A percentile compares a stretch with the other conserved stretches of the same genome.
Evolutionary conservation across 2,888 invertebrate genomes (phyloP).

Genomic region (Dryobotodes eremita): DNA sequence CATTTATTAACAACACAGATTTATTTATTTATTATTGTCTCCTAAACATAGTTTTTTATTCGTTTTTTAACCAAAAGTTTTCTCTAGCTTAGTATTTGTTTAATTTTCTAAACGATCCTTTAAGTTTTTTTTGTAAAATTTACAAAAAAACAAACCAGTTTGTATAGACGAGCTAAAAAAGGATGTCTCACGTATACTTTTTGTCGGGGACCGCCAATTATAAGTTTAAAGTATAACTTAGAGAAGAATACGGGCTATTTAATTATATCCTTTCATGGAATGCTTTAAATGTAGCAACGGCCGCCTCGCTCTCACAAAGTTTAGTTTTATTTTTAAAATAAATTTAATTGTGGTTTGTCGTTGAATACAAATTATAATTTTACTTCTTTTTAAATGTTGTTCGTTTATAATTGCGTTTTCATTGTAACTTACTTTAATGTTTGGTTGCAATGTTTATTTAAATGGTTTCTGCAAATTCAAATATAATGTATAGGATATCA

Average conservation of each 20-base stretch:
- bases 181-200: slow-evolving; percentile 79
- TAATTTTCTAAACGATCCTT: slow-evolving; percentile 5
- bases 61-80: background rate
- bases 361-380: slow-evolving; percentile 46
- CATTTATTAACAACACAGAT: background rate
- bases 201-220: slow-evolving; percentile 80
- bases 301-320: slow-evolving; percentile 67
- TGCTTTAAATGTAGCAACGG: slow-evolving; percentile 77
- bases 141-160: slow-evolving; percentile 56
- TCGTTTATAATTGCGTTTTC: slow-evolving; percentile 18
- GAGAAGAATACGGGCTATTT: slow-evolving; percentile 72
- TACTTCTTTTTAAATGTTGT: slow-evolving; percentile 38
- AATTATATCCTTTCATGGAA: slow-evolving; percentile 80
- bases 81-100: background rate
- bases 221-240: slow-evolving; percentile 79
- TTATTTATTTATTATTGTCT: background rate
- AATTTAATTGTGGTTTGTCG: slow-evolving; percentile 66
- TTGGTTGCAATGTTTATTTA: slow-evolving; percentile 15
- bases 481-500: background rate
- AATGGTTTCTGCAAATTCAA: slow-evolving; percentile 18
- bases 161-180: slow-evolving; percentile 66
- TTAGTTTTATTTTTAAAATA: slow-evolving; percentile 70
- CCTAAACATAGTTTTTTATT: background rate
- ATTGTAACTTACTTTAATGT: slow-evolving; percentile 6
- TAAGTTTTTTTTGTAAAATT: slow-evolving; percentile 22